These are phyloP conservation scores for Sorex maritimensis DNA, from an alignment of 2,797 vertebrate genomes.

Conservation along the genomic window DNA sequence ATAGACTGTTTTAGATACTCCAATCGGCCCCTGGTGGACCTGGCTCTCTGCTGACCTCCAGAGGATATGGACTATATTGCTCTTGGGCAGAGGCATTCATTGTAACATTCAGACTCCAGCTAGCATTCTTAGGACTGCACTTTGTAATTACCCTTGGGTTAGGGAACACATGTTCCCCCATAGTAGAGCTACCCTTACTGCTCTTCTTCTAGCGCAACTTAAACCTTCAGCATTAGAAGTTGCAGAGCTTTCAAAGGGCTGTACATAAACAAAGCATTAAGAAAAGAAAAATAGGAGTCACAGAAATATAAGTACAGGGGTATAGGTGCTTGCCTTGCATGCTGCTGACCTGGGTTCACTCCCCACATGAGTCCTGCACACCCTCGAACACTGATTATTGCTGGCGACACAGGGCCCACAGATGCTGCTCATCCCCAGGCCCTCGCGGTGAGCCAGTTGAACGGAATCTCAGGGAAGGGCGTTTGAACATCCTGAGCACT, in stretches of 20 bases:
- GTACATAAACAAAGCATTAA: conserved; percentile 25
- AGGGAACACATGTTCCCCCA: background rate
- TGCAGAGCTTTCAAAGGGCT: conserved; percentile 33
- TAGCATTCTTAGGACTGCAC: conserved; percentile 41
- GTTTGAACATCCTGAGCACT: no score
- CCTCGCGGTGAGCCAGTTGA: no score
- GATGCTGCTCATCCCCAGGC: no score
- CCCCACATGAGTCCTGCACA: no score
- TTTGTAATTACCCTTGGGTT: conserved; percentile 39
- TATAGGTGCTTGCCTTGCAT: no score
- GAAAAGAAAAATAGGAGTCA: background rate
- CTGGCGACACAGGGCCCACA: no score
- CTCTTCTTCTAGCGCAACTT: background rate
- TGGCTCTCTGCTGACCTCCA: conserved; percentile 81
- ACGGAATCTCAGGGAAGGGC: no score
- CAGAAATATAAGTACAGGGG: no score
- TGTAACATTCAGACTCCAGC: background rate
- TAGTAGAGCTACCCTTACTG: background rate
- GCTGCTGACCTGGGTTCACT: no score
- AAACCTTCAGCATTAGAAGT: conserved; percentile 42
- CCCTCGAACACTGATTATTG: no score
- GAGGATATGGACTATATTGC: conserved; percentile 66
- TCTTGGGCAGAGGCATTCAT: background rate
- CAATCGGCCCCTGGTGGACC: conserved; percentile 64
- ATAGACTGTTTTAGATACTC: background rate